These are phyloP conservation scores for Oophaga pumilio DNA, from an alignment of 2,113 vertebrate genomes.

Conservation along the genomic window DNA sequence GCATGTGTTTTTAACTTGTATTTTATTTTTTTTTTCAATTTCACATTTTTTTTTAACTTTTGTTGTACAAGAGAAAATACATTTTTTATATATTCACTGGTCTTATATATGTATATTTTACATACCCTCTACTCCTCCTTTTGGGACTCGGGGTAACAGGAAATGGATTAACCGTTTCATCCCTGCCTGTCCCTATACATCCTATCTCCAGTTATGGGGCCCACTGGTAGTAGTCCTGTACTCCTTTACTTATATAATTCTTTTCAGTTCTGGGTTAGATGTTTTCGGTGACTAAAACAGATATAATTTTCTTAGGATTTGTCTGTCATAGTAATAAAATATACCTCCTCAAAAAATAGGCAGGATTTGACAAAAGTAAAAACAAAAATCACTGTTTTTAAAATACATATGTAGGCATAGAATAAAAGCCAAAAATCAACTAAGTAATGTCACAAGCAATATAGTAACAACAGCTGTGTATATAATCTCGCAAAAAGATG, in stretches of 20 bases:
- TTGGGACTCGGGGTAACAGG: not conserved
- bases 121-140: not conserved
- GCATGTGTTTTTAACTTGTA: not conserved
- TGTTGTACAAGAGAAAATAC: no score
- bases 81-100: no score
- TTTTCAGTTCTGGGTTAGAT: not conserved
- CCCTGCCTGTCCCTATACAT: not conserved
- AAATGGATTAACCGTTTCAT: not conserved
- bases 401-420: no score
- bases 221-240: not conserved
- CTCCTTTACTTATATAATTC: not conserved
- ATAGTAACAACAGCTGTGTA: no score
- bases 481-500: no score
- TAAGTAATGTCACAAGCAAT: no score
- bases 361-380: no score
- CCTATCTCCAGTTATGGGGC: not conserved
- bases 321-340: not conserved
- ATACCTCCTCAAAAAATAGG: no score
- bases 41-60: not conserved
- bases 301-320: not conserved
- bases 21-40: not conserved
- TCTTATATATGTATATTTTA: no score
- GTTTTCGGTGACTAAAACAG: not conserved
- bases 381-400: no score
- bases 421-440: no score